These are phyloP conservation scores for Aleiodes testaceus DNA, from an alignment of 2,888 invertebrate genomes.

Conservation along the genomic window DNA sequence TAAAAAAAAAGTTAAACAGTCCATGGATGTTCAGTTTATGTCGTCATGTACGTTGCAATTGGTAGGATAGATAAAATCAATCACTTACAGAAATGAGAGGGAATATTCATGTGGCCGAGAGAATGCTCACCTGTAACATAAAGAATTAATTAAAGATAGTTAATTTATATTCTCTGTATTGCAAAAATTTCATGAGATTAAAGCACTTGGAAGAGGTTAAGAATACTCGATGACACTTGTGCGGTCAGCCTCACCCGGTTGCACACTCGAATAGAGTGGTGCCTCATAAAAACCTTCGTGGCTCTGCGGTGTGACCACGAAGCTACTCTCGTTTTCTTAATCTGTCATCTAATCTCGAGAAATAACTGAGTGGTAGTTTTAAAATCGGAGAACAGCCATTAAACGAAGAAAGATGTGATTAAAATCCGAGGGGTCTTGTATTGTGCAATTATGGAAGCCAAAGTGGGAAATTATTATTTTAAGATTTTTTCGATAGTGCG, in stretches of 20 bases:
- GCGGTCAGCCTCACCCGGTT: constrained; percentile 45
- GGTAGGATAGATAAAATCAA: no score
- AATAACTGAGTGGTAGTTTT: not conserved
- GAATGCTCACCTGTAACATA: not conserved
- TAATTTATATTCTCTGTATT: not conserved
- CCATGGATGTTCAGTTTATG: not conserved
- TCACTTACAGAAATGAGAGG: no score
- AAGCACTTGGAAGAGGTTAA: not conserved
- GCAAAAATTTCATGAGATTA: not conserved
- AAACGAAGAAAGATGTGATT: no score
- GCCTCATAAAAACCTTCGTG: constrained; percentile 30
- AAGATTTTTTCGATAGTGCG: no score
- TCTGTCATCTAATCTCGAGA: constrained; percentile 39
- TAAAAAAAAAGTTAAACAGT: not conserved
- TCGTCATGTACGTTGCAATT: constrained; percentile 2
- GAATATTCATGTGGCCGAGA: no score
- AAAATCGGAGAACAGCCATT: not conserved
- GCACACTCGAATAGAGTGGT: constrained; percentile 12
- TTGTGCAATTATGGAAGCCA: no score
- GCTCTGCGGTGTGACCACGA: not conserved
- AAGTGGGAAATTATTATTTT: no score
- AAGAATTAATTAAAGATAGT: not conserved
- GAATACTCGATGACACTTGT: constrained; percentile 35
- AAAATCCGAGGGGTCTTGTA: no score
- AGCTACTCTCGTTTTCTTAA: constrained; percentile 44